phyloP scores from a whole-genome alignment of 2,113 vertebrate genomes.

The Oryzias javanicus region DNA sequence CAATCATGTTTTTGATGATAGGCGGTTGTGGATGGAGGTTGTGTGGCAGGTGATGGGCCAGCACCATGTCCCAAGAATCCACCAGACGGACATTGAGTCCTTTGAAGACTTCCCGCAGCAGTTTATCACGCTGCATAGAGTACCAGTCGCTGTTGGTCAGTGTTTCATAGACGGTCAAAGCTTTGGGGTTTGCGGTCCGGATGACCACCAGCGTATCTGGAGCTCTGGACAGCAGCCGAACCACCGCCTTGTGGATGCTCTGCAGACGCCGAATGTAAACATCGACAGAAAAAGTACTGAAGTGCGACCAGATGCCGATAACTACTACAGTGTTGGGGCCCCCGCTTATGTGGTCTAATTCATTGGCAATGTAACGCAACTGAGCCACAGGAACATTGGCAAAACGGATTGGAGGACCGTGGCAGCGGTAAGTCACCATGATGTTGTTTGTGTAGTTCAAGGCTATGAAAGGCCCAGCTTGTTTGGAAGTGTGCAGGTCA shows the following conservation, averaged over 20 bases:
- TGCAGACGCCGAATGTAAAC: constrained; percentile 85
- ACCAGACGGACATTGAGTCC: constrained; percentile 83
- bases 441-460: constrained; percentile 84
- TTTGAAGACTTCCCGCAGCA: constrained; percentile 88
- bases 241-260: constrained; percentile 82
- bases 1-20: constrained; percentile 88
- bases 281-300: constrained; percentile 86
- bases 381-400: constrained; percentile 73
- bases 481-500: constrained; percentile 80
- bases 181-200: constrained; percentile 85
- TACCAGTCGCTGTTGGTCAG: constrained; percentile 93
- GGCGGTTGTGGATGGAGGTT: constrained; percentile 83
- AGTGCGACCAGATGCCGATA: constrained; percentile 89
- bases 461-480: constrained; percentile 86
- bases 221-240: constrained; percentile 82
- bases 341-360: constrained; percentile 82
- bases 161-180: constrained; percentile 78
- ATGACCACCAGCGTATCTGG: constrained; percentile 84
- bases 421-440: constrained; percentile 83
- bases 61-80: constrained; percentile 92
- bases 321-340: constrained; percentile 82
- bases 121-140: constrained; percentile 80
- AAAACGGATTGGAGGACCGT: constrained; percentile 89
- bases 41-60: constrained; percentile 87
- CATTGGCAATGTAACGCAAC: constrained; percentile 86